Evolutionary conservation across 1,140 invertebrate species (phyloP).

Genomic region (Alviniconcha marisindica): DNA sequence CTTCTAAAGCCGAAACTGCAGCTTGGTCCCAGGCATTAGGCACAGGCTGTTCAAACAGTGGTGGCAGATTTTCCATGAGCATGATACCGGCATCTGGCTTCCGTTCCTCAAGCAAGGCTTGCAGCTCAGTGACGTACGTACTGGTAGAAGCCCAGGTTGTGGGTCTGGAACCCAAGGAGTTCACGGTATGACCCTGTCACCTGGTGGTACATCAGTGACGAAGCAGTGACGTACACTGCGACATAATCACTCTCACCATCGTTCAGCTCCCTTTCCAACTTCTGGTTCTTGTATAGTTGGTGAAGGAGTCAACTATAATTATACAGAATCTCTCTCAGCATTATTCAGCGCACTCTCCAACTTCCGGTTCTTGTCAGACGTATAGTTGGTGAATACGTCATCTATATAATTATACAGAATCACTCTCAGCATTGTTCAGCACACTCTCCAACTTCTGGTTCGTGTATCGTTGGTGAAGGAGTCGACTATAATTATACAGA

Average conservation of each 20-base stretch:
- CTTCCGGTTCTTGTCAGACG: not conserved
- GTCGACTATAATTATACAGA: no score
- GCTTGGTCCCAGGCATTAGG: not conserved
- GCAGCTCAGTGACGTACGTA: conserved; percentile 15
- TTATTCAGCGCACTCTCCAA: not conserved
- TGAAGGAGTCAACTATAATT: no score
- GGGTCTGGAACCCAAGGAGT: not conserved
- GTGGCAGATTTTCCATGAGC: not conserved
- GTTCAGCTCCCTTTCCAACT: no score
- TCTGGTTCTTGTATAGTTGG: no score
- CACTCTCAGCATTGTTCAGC: no score
- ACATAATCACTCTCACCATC: not conserved
- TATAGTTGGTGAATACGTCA: no score
- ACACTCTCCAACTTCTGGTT: no score
- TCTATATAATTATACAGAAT: no score
- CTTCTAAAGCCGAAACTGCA: not conserved
- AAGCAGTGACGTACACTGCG: not conserved
- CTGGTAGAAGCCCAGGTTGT: not conserved
- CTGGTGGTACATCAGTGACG: not conserved
- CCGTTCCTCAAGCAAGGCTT: no score
- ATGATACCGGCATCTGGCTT: not conserved
- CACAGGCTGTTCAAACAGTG: not conserved
- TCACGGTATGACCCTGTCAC: not conserved
- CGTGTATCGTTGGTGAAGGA: no score
- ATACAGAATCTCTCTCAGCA: no score